phyloP scores from a whole-genome alignment of 2,888 invertebrate species.

The Chymomyza caudatula region DNA sequence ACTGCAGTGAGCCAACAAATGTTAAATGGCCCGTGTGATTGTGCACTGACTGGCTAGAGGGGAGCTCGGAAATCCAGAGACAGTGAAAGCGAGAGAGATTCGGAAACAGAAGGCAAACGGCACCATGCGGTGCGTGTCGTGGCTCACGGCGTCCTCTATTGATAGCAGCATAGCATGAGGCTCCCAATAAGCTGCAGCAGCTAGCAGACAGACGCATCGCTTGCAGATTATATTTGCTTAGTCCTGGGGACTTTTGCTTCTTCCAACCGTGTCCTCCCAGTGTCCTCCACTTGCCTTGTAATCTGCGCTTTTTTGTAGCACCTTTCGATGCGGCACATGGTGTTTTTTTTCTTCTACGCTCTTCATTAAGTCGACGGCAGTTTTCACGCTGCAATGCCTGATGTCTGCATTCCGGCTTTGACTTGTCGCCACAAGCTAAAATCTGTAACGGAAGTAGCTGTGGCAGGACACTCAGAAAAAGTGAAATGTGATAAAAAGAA shows the following conservation, averaged over 20 bases:
- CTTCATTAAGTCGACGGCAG: conserved; percentile 8
- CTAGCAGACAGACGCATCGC: conserved; percentile 15
- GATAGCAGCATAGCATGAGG: neutral
- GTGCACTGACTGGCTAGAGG: conserved; percentile 15
- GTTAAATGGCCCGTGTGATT: conserved; percentile 59
- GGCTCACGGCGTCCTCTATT: neutral
- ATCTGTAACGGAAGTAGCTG: neutral
- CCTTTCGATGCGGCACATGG: neutral
- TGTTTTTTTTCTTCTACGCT: neutral
- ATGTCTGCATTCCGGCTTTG: conserved; percentile 11
- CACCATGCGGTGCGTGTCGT: neutral
- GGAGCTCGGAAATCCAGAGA: too few relatives aligned
- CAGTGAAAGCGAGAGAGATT: neutral
- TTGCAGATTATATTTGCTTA: conserved; percentile 30
- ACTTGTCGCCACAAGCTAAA: neutral
- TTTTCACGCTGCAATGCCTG: conserved; percentile 16
- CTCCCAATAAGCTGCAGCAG: neutral
- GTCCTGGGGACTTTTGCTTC: neutral
- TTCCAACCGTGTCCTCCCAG: neutral
- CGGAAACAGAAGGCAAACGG: conserved; percentile 21
- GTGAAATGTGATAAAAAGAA: neutral
- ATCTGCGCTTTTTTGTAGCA: neutral
- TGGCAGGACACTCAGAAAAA: neutral
- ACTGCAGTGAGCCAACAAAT: neutral
- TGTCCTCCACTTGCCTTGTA: neutral